Evolutionary conservation across 2,888 invertebrate species (phyloP).

Genomic region (Sinotaia quadrata): DNA sequence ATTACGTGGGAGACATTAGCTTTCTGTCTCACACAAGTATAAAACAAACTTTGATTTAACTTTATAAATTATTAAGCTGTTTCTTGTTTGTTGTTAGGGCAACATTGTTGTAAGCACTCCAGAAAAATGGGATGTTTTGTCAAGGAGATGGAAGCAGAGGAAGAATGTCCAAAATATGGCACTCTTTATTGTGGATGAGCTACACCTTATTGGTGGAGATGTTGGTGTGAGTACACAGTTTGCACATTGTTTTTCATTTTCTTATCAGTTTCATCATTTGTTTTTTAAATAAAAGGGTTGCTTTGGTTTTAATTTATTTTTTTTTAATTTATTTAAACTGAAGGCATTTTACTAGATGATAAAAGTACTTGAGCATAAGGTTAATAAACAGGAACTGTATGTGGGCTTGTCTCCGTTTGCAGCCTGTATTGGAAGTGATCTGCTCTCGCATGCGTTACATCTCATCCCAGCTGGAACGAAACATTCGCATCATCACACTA

Average conservation of each 20-base stretch:
- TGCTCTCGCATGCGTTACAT: constrained; percentile 93
- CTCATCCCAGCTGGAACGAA: constrained; percentile 85
- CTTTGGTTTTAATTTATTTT: not conserved
- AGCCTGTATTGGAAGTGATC: constrained; percentile 92
- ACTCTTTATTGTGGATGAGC: constrained; percentile 95
- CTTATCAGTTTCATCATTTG: not conserved
- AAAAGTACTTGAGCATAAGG: not conserved
- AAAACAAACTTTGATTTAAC: no score
- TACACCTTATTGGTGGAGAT: constrained; percentile 80
- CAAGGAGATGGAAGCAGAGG: constrained; percentile 97
- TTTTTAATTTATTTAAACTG: no score
- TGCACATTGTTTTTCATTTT: not conserved
- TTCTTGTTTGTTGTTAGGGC: no score
- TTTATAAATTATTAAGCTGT: no score
- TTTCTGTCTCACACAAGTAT: no score
- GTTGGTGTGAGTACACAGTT: constrained; percentile 74
- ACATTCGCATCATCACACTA: constrained; percentile 92
- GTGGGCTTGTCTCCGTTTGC: constrained; percentile 38
- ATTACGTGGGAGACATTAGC: no score
- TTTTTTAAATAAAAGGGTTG: not conserved
- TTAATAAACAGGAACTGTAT: not conserved
- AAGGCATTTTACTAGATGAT: no score
- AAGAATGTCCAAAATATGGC: constrained; percentile 98
- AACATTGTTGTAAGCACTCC: constrained; percentile 97
- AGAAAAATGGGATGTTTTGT: constrained; percentile 98